These are phyloP conservation scores for Chironomus riparius DNA, from an alignment of 2,888 invertebrate species.

Conservation along the genomic window DNA sequence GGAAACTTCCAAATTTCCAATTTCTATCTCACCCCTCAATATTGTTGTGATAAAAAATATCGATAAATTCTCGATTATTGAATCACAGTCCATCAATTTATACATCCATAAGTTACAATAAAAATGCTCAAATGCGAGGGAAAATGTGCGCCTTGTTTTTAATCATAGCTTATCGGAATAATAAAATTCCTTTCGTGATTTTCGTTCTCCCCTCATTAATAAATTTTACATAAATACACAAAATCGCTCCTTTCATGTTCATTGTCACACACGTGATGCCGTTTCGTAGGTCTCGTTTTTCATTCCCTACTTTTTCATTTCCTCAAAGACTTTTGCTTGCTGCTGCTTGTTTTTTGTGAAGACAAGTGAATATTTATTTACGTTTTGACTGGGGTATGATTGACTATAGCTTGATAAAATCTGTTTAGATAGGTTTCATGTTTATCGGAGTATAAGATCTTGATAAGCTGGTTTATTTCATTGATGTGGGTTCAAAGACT, in stretches of 20 bases:
- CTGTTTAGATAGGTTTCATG: too few relatives aligned
- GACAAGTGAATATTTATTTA: too few relatives aligned
- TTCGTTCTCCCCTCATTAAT: neutral
- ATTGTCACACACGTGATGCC: neutral
- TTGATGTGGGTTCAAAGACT: too few relatives aligned
- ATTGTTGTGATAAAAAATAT: neutral
- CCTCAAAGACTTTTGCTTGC: too few relatives aligned
- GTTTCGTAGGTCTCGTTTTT: neutral
- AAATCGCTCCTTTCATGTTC: neutral
- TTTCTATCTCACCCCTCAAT: neutral
- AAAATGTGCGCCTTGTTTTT: slow-evolving; percentile 3
- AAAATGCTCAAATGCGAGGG: neutral
- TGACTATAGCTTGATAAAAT: too few relatives aligned
- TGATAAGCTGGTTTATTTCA: too few relatives aligned
- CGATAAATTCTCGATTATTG: too few relatives aligned
- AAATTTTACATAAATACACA: neutral
- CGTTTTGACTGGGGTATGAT: too few relatives aligned
- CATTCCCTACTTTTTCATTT: neutral
- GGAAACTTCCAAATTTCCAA: neutral
- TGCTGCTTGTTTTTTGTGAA: neutral
- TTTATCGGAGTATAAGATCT: too few relatives aligned
- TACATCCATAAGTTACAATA: neutral
- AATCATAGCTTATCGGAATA: neutral
- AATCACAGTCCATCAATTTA: neutral
- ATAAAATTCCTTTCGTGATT: neutral